Conservation (phyloP, 2,888 invertebrate genomes). For the Clitarchus hookeri region DNA sequence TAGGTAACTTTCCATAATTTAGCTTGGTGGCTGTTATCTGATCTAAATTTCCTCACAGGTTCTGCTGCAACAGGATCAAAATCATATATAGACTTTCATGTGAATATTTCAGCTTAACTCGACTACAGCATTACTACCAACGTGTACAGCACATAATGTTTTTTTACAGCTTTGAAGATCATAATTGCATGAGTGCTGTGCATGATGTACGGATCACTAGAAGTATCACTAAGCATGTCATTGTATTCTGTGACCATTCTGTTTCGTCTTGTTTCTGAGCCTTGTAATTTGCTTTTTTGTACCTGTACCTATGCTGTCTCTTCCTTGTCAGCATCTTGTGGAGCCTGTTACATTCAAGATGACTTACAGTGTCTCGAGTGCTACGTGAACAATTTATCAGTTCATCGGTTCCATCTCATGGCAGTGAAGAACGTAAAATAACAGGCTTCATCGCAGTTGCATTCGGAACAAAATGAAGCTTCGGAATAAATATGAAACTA, state of each 20-base stretch:
- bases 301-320: constrained; percentile 1
- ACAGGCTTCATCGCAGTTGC: constrained; percentile 22
- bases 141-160: background rate
- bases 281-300: background rate
- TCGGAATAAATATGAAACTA: constrained; percentile 38
- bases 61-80: background rate
- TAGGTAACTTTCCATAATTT: background rate
- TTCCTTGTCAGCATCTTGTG: background rate
- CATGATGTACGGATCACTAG: background rate
- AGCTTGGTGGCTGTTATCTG: background rate
- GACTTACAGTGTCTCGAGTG: background rate
- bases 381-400: background rate
- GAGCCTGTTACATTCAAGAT: background rate
- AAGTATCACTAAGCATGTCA: background rate
- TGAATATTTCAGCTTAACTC: background rate
- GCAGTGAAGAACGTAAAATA: background rate
- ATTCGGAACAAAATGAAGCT: constrained; percentile 29
- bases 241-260: background rate
- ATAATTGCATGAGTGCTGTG: constrained; percentile 1
- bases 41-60: background rate
- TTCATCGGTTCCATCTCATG: background rate
- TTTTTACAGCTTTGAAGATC: background rate
- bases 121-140: background rate
- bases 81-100: background rate
- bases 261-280: background rate